phyloP scores from a whole-genome alignment of 2,797 vertebrate genomes.

The Peromyscus aztecus region DNA sequence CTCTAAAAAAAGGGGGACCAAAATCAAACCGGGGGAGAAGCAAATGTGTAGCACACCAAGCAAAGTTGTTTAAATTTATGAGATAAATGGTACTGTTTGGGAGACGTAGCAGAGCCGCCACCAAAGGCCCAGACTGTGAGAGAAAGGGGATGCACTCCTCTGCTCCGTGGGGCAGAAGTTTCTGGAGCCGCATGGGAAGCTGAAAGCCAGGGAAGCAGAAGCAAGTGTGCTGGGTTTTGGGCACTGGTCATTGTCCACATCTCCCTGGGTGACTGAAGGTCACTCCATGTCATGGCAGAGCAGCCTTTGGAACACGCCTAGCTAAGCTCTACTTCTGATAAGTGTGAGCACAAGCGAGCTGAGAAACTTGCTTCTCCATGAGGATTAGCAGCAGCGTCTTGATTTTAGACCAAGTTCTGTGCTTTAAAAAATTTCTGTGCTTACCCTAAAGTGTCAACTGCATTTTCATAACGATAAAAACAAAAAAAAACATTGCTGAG shows the following conservation, averaged over 20 bases:
- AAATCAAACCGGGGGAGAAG: not conserved
- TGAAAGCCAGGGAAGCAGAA: not conserved
- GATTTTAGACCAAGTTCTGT: conserved; percentile 53
- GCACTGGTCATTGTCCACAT: not conserved
- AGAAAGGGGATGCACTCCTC: not conserved
- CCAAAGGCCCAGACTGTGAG: not conserved
- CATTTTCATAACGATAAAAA: conserved; percentile 44
- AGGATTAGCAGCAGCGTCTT: not conserved
- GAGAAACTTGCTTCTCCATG: conserved; percentile 25
- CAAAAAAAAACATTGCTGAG: not conserved
- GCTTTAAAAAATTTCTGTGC: conserved; percentile 1
- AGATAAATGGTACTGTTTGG: not conserved
- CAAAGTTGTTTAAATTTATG: not conserved
- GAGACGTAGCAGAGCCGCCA: not conserved
- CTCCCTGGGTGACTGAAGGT: not conserved
- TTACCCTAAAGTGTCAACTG: not conserved
- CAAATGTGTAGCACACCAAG: not conserved
- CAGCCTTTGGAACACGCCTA: not conserved
- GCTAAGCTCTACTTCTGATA: not conserved
- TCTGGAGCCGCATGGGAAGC: accelerated
- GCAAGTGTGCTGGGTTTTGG: not conserved
- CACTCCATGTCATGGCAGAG: not conserved
- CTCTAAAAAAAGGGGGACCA: conserved; percentile 21
- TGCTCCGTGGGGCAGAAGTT: not conserved
- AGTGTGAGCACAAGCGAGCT: conserved; percentile 49